phyloP scores from a whole-genome alignment of 1,140 invertebrate species.

The Medauroidea extradentata region DNA sequence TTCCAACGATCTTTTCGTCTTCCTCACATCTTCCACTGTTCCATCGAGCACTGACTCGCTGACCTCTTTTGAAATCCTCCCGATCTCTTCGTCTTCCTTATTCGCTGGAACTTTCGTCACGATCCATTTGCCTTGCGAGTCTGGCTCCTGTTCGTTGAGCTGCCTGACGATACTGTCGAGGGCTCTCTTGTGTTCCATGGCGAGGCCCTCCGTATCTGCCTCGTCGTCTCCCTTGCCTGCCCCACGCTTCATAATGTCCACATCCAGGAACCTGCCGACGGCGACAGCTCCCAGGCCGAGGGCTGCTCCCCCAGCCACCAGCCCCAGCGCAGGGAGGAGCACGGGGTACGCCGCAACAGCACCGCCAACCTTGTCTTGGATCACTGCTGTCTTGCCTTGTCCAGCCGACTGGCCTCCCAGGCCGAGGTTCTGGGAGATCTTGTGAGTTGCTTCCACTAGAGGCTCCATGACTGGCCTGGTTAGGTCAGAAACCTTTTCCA shows the following conservation, averaged over 20 bases:
- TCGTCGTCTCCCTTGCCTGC: slow-evolving; percentile 39
- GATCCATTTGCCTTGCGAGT: background rate
- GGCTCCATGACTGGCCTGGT: slow-evolving; percentile 68
- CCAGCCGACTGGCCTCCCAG: background rate
- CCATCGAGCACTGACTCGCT: too few species aligned
- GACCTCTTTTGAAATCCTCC: too few species aligned
- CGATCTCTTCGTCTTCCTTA: too few species aligned
- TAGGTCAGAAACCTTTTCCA: slow-evolving; percentile 62
- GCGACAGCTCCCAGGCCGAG: slow-evolving; percentile 72
- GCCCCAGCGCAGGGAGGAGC: slow-evolving; percentile 65
- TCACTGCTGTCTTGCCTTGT: background rate
- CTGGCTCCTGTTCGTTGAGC: background rate
- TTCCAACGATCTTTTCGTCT: background rate
- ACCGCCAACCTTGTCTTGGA: slow-evolving; percentile 61
- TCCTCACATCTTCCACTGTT: background rate
- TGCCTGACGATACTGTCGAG: slow-evolving; percentile 34
- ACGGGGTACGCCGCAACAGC: slow-evolving; percentile 50
- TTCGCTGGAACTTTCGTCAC: background rate
- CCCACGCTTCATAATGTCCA: slow-evolving; percentile 53
- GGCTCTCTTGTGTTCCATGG: slow-evolving; percentile 54
- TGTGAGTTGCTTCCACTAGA: slow-evolving; percentile 65
- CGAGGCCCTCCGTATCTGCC: slow-evolving; percentile 41
- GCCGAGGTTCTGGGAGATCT: slow-evolving; percentile 6
- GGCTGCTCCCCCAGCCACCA: slow-evolving; percentile 73
- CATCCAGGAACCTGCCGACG: slow-evolving; percentile 64